Evolutionary conservation across 2,797 vertebrate species (phyloP), one percentile per base, ranked within the genome.

Genomic region (Falco concolor): DNA sequence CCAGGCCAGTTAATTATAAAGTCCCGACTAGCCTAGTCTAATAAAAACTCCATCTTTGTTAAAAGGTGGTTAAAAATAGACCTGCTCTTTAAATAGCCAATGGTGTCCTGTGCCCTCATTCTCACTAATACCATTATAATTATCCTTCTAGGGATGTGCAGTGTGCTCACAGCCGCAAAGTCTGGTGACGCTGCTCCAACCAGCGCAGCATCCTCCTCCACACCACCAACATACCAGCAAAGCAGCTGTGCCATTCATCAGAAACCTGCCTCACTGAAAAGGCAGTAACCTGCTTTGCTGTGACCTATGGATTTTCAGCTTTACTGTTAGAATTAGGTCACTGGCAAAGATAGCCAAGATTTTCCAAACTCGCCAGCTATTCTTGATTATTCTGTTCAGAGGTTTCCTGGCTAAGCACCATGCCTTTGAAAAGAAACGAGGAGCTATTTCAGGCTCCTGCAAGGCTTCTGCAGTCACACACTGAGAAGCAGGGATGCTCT

Each of bases 261-360:
- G 65, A 50, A 93, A 63, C 44, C 84, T 74, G 82, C 70, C 89
- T 73, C 2, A 1, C 73, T 8, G 8, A 77, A 72, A 59, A 86
- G 74, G 54, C 93, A 80, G 59, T 64, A 92, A 92, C 91, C 88
- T 91, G 91, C 74, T 94, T 79, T 93, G 84, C 68, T 77, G 81
- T 3, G 27, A 92, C 86, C 88, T 56, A 64, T 1, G 36, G 93
- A 90, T 94, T 92, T 95, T 36, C 91, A 75, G 95, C 91, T 95
- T 96, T 95, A 57, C 84, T 72, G 84, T 49, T 65, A 75, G 93
- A 96, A 95, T 94, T 95, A 94, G 94, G 94, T 95, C 95, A 94
- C 75, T 0, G 0, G 88, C 87, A 85, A 92, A 92, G 93, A 92
- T 15, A 92, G 93, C 78, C 56, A 93, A 93, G 91, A 89, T 92